Evolutionary conservation across 2,888 invertebrate genomes (phyloP).

Genomic region (Hylaea fasciaria): DNA sequence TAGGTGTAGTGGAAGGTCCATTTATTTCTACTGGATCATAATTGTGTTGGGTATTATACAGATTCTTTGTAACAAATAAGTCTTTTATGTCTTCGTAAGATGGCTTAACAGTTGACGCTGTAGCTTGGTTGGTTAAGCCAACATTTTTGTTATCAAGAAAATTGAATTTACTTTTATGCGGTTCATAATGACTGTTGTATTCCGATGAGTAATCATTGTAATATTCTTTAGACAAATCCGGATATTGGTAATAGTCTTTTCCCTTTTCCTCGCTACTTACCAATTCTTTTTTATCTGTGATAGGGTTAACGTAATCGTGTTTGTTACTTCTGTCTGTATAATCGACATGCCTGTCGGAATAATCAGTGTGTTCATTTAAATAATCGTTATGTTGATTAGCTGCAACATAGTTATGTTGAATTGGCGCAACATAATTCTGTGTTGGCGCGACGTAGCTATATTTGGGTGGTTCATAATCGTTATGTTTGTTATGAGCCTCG

Average conservation of each 20-base stretch:
- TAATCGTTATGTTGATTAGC: constrained; percentile 27
- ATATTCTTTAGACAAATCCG: constrained; percentile 67
- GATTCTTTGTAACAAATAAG: constrained; percentile 56
- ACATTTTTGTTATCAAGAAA: constrained; percentile 44
- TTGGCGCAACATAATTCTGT: constrained; percentile 15
- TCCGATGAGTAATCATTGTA: constrained; percentile 69
- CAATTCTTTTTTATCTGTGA: constrained; percentile 24
- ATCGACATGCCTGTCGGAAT: constrained; percentile 34
- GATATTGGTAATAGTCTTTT: constrained; percentile 50
- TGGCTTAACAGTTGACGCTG: constrained; percentile 52
- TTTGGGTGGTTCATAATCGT: constrained; percentile 28
- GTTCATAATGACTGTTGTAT: constrained; percentile 57
- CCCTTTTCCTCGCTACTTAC: constrained; percentile 24
- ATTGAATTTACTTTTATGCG: constrained; percentile 63
- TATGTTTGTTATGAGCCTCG: constrained; percentile 23
- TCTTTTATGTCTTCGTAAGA: constrained; percentile 62
- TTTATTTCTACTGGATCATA: constrained; percentile 52
- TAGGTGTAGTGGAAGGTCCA: constrained; percentile 53
- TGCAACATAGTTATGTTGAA: constrained; percentile 9
- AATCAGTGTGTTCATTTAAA: constrained; percentile 31
- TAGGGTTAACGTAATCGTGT: constrained; percentile 37
- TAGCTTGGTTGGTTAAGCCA: constrained; percentile 26
- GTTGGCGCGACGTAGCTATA: constrained; percentile 9
- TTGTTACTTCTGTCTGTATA: constrained; percentile 41
- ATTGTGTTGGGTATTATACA: constrained; percentile 48